Evolutionary conservation across 2,888 invertebrate species (phyloP).

Genomic region (Charanyca ferruginea): DNA sequence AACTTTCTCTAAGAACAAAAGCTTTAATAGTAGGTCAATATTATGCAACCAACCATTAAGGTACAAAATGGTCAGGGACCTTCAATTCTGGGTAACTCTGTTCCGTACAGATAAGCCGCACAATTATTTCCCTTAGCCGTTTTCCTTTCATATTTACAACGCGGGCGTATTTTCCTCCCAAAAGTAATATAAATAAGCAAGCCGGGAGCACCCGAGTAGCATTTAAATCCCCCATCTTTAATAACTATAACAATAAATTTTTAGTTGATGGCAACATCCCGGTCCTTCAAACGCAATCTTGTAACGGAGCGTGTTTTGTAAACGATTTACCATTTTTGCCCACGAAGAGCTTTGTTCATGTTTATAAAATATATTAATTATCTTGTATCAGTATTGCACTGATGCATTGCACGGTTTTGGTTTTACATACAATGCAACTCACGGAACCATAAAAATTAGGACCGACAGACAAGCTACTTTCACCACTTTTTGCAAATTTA

Average conservation of each 20-base stretch:
- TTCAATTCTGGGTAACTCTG: slow-evolving; percentile 30
- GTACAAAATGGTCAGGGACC: slow-evolving; percentile 66
- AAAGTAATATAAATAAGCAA: slow-evolving; percentile 48
- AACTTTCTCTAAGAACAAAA: slow-evolving; percentile 85
- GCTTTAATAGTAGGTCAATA: slow-evolving; percentile 73
- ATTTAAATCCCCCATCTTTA: slow-evolving; percentile 59
- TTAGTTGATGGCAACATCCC: slow-evolving; percentile 53
- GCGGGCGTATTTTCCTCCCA: slow-evolving; percentile 31
- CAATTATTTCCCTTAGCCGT: slow-evolving; percentile 48
- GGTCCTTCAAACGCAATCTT: slow-evolving; percentile 51
- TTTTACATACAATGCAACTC: slow-evolving; percentile 12
- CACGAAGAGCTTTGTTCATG: slow-evolving; percentile 20
- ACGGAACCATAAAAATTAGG: slow-evolving; percentile 63
- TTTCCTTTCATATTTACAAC: slow-evolving; percentile 54
- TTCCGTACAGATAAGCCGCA: slow-evolving; percentile 56
- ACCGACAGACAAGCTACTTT: slow-evolving; percentile 75
- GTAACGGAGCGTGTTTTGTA: slow-evolving; percentile 48
- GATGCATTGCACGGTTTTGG: slow-evolving; percentile 31
- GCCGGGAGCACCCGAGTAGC: slow-evolving; percentile 39
- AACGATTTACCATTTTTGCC: slow-evolving; percentile 54
- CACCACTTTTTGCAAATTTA: slow-evolving; percentile 74
- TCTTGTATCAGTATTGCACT: slow-evolving; percentile 26
- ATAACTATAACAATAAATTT: slow-evolving; percentile 60
- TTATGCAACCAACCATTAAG: slow-evolving; percentile 75
- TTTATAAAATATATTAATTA: slow-evolving; percentile 25